These are phyloP conservation scores for Orbicella faveolata DNA, from an alignment of 64 coral and sea anemone species.

Conservation along the genomic window DNA sequence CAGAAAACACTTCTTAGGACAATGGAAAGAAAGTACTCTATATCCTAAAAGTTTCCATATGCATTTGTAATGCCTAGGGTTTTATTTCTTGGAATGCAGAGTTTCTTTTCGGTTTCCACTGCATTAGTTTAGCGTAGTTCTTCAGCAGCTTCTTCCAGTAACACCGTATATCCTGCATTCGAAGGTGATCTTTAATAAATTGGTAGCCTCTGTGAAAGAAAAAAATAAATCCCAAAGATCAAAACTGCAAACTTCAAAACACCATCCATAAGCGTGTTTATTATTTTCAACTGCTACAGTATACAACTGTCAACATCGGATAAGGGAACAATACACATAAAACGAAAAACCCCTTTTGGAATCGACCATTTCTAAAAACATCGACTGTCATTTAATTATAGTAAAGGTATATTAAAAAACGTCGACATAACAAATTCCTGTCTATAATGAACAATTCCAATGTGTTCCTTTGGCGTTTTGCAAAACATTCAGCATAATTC, in stretches of 20 bases:
- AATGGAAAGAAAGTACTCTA: background rate
- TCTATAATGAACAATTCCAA: too few relatives aligned
- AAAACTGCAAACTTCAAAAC: background rate
- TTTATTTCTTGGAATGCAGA: slow-evolving; percentile 58
- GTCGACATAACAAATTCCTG: too few relatives aligned
- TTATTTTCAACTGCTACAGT: too few relatives aligned
- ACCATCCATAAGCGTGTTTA: background rate
- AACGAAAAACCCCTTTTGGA: too few relatives aligned
- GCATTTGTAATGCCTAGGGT: background rate
- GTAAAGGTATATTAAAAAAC: too few relatives aligned
- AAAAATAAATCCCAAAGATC: background rate
- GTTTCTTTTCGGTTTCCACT: slow-evolving; percentile 78
- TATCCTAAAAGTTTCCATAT: background rate
- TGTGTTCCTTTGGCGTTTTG: too few relatives aligned
- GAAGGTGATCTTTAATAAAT: slow-evolving; percentile 94
- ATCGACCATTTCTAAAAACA: too few relatives aligned
- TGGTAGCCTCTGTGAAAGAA: slow-evolving; percentile 66
- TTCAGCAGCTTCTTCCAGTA: slow-evolving; percentile 94
- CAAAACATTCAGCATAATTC: too few relatives aligned
- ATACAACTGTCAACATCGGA: too few relatives aligned
- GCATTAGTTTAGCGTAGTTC: slow-evolving; percentile 77
- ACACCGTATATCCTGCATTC: slow-evolving; percentile 77
- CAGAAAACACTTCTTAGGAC: too few relatives aligned
- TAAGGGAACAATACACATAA: too few relatives aligned
- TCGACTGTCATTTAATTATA: too few relatives aligned